Percentiles rank a stretch among this genome's conserved stretches.
phyloP scores from a whole-genome alignment of 2,888 invertebrate species.

The Ptychoptera albimana region DNA sequence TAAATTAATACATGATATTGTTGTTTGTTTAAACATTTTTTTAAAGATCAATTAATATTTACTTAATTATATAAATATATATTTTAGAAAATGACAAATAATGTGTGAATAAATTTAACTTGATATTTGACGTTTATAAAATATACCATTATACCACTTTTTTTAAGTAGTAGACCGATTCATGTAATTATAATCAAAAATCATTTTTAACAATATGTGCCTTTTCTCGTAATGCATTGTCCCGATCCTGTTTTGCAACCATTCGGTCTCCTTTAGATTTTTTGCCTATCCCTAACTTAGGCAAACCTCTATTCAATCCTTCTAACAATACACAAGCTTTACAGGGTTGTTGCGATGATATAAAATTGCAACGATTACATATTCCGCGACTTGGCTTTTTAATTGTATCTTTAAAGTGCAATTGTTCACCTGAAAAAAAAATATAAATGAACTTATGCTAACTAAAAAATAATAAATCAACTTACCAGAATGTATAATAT shows the following conservation, averaged over 20 bases:
- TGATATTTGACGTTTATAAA: too few relatives aligned
- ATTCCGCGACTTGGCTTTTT: constrained; percentile 65
- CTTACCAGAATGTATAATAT: constrained; percentile 63
- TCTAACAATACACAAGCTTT: constrained; percentile 93
- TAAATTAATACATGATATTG: too few relatives aligned
- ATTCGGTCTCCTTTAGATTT: constrained; percentile 60
- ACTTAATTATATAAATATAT: too few relatives aligned
- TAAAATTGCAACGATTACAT: constrained; percentile 77
- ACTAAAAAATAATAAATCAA: background rate
- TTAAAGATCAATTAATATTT: too few relatives aligned
- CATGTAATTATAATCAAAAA: constrained; percentile 18
- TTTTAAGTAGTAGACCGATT: too few relatives aligned
- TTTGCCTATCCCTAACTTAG: constrained; percentile 80
- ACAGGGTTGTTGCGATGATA: constrained; percentile 84
- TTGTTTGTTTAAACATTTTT: too few relatives aligned
- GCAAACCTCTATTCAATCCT: constrained; percentile 85
- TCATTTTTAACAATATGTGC: constrained; percentile 30
- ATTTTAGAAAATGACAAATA: too few relatives aligned
- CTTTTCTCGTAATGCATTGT: constrained; percentile 23
- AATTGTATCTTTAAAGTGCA: constrained; percentile 66
- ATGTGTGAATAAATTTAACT: too few relatives aligned
- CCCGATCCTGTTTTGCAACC: constrained; percentile 37
- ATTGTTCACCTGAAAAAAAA: constrained; percentile 72
- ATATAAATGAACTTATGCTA: constrained; percentile 46
- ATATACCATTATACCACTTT: too few relatives aligned